Evolutionary conservation across 2,113 vertebrate species (phyloP), one percentile per base, ranked within the genome.

Genomic region (Lanius collurio): DNA sequence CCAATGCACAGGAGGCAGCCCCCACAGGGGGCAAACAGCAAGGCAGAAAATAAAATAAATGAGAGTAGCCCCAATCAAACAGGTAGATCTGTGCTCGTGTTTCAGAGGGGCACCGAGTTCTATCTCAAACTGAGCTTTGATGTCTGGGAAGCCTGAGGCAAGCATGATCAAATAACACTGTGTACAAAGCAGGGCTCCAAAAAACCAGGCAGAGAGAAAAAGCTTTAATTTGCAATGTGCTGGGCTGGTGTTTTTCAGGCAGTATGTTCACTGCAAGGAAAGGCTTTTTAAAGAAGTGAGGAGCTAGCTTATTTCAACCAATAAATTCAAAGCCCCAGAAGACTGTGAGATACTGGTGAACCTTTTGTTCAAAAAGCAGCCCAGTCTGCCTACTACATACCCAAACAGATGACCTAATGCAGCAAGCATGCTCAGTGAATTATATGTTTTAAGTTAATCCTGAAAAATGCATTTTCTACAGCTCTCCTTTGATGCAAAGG

Each of bases 401-500:
- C 81, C 75, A 95, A 95, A 91, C 75, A 73, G 87, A 95, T 37
- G 52, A 81, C 44, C 67, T 90, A 73, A 90, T 49, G 90, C 69
- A 35, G 60, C 74, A 68, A 59, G 76, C 80, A 89, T 3, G 30
- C 64, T 74, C 20, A 1, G 37, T 70, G 75, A 60, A 90, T 86
- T 83, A n/a, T 77, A 80, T 41, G 41, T 94, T 73, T 73, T 90
- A 91, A 89, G n/a, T 89, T 94, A 94, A 95, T 78, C 73, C 92
- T 90, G 87, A 83, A 93, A 97, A 93, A 95, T 50, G 73, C 77
- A 80, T 88, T 96, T 95, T 85, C 79, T 89, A 90, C 65, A 94
- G 89, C 67, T 90, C 44, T 80, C 74, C 93, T 92, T 94, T 91
- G 87, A 95, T 92, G 84, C 90, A 94, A 90, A 96, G 79, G 42